A percentile compares a stretch with the other conserved stretches of the same genome.
Conservation (phyloP, 2,113 vertebrate genomes). For the Pseudopipra pipra region DNA sequence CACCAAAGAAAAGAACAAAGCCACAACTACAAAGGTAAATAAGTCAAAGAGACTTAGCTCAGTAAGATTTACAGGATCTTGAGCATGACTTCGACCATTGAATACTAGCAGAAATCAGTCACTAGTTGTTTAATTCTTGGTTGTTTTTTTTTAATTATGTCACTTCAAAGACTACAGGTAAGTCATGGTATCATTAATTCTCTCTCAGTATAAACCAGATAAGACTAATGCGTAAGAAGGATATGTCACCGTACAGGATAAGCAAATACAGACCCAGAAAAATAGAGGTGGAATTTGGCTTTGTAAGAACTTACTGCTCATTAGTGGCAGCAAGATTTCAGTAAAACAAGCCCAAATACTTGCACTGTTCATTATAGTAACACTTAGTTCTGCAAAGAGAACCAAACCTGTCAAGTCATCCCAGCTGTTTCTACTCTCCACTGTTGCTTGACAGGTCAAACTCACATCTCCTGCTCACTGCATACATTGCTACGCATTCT, state of each 20-base stretch:
- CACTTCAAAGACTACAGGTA: slow-evolving; percentile 21
- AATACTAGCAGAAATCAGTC: slow-evolving; percentile 45
- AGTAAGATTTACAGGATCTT: slow-evolving; percentile 62
- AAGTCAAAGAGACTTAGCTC: slow-evolving; percentile 70
- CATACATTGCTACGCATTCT: background rate
- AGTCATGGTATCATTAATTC: background rate
- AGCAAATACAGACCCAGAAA: background rate
- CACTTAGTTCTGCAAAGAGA: background rate
- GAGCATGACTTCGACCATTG: slow-evolving; percentile 20
- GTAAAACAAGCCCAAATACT: background rate
- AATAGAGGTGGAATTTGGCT: background rate
- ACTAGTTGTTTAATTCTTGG: background rate
- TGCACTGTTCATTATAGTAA: background rate
- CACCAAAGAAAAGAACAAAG: slow-evolving; percentile 73
- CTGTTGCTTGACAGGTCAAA: background rate
- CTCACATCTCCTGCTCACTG: background rate
- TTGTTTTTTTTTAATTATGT: background rate
- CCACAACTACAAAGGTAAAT: slow-evolving; percentile 69
- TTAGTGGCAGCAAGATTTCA: fast-evolving
- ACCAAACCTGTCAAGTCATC: background rate
- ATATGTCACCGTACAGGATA: background rate
- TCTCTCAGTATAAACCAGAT: background rate
- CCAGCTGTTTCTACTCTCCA: background rate
- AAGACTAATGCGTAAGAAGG: background rate
- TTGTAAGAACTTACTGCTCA: background rate